Evolutionary conservation across 2,888 invertebrate genomes (phyloP).

Genomic region (Diarsia dahlii): DNA sequence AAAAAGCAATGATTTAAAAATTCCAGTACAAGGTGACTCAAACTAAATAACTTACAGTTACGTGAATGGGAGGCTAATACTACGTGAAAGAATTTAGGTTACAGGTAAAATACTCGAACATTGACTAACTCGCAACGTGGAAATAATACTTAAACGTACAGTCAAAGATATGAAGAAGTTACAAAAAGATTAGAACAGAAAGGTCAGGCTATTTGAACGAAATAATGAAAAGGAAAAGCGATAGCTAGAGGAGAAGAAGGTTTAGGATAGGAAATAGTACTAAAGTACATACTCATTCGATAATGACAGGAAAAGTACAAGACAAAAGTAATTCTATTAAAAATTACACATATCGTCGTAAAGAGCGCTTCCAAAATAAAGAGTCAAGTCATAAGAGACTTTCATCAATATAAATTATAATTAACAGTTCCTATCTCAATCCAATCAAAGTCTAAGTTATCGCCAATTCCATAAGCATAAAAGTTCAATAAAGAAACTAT

Average conservation of each 20-base stretch:
- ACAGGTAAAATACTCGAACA: slow-evolving; percentile 36
- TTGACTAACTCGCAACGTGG: slow-evolving; percentile 31
- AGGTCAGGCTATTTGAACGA: background rate
- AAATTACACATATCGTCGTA: background rate
- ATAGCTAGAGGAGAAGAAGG: background rate
- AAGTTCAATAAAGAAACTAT: slow-evolving; percentile 17
- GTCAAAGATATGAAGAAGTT: background rate
- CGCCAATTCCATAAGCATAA: slow-evolving; percentile 21
- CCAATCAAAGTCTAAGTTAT: slow-evolving; percentile 20
- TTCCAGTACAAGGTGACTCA: slow-evolving; percentile 23
- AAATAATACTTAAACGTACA: background rate
- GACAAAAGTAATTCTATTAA: no score
- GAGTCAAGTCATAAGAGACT: background rate
- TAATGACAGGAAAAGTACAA: background rate
- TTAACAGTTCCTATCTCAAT: background rate
- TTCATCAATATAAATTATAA: background rate
- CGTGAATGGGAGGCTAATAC: slow-evolving; percentile 48
- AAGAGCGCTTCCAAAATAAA: background rate
- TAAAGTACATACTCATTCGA: background rate
- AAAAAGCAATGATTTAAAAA: slow-evolving; percentile 13
- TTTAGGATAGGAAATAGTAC: background rate
- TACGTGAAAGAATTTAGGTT: slow-evolving; percentile 54
- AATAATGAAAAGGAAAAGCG: background rate
- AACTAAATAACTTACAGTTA: slow-evolving; percentile 36
- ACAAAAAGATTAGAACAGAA: background rate